These are phyloP conservation scores for Agelaius tricolor DNA, from an alignment of 2,113 vertebrate species.

Conservation along the genomic window DNA sequence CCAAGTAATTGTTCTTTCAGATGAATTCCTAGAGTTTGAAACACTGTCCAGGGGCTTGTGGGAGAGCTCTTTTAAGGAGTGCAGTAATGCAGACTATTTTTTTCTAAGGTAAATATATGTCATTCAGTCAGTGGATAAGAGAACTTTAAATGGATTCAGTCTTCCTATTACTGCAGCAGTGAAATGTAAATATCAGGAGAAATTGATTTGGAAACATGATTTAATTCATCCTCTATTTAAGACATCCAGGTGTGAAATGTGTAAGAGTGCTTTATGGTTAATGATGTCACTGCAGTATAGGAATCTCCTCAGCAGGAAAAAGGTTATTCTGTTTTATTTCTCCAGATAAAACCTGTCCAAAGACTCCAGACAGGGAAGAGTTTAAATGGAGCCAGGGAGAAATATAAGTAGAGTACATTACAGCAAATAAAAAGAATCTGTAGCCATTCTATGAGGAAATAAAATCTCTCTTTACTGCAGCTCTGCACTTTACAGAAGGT, in stretches of 20 bases:
- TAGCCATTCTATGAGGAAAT: not conserved
- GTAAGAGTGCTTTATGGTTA: constrained; percentile 2
- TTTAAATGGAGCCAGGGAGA: constrained; percentile 16
- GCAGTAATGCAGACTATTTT: not conserved
- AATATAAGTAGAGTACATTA: not conserved
- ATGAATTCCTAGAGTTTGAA: constrained; percentile 32
- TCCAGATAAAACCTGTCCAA: constrained; percentile 17
- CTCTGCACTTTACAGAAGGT: not conserved
- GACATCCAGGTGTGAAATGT: constrained; percentile 14
- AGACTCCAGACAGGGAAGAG: not conserved
- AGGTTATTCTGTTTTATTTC: constrained; percentile 7
- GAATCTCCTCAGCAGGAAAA: not conserved
- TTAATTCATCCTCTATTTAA: constrained; percentile 41
- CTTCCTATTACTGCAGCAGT: not conserved
- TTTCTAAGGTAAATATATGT: constrained; percentile 14
- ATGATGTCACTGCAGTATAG: constrained; percentile 5
- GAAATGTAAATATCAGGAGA: constrained; percentile 13
- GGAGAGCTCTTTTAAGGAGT: not conserved
- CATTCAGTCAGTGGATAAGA: not conserved
- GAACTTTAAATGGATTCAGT: not conserved
- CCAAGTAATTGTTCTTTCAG: constrained; percentile 27
- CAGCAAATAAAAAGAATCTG: not conserved
- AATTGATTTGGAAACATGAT: not conserved
- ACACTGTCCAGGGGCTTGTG: not conserved
- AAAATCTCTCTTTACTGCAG: not conserved